Conservation (phyloP, 2,888 invertebrate species). For the Nephrocerus scutellatus region DNA sequence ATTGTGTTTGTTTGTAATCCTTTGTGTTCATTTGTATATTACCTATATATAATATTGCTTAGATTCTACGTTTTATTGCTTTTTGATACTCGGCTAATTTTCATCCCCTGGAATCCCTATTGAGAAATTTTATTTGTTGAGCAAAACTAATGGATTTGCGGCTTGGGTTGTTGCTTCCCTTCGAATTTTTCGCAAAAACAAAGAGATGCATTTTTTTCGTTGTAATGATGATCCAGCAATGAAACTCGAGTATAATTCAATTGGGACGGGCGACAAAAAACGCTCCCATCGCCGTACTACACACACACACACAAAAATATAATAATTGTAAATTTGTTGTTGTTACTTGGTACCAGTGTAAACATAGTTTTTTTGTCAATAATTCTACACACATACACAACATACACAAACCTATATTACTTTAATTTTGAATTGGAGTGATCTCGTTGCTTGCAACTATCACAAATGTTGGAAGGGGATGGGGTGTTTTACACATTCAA, state of each 20-base stretch:
- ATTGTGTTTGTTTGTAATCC: slow-evolving; percentile 29
- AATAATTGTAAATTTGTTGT: slow-evolving; percentile 12
- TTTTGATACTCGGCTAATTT: slow-evolving; percentile 45
- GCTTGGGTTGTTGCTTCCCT: background rate
- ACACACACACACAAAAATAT: no score
- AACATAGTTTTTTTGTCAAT: slow-evolving; percentile 7
- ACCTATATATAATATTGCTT: slow-evolving; percentile 25
- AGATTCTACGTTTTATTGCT: slow-evolving; percentile 46
- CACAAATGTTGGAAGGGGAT: background rate
- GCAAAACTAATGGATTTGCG: slow-evolving; percentile 35
- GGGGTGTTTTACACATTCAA: slow-evolving; percentile 28
- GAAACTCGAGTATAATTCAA: no score
- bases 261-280: no score
- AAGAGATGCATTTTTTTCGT: slow-evolving; percentile 1
- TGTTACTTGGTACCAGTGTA: background rate
- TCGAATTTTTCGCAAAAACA: slow-evolving; percentile 1
- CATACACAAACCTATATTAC: background rate
- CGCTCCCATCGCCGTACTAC: no score
- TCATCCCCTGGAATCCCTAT: slow-evolving; percentile 27
- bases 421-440: slow-evolving; percentile 3
- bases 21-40: slow-evolving; percentile 25
- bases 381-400: background rate
- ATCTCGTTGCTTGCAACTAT: slow-evolving; percentile 2
- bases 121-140: slow-evolving; percentile 32
- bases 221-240: slow-evolving; percentile 10